A percentile compares a stretch with the other conserved stretches of the same genome.
phyloP scores from a whole-genome alignment of 2,797 vertebrate genomes.

The Syndactyla subalaris region DNA sequence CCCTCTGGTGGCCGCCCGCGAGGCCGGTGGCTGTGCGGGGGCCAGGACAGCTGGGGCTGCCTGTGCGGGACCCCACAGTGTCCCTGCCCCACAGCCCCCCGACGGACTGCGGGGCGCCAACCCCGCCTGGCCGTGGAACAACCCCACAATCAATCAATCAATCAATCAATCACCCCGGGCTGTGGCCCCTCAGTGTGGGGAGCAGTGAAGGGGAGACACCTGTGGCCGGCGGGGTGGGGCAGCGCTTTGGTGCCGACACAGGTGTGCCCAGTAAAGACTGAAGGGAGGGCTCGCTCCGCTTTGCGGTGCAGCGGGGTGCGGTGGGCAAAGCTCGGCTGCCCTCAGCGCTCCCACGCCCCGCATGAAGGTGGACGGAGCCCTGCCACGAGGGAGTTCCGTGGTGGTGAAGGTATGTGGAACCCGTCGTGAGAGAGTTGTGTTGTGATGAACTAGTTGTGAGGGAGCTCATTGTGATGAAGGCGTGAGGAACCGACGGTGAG shows the following conservation, averaged over 20 bases:
- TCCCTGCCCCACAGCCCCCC: not conserved
- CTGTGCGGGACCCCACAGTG: not conserved
- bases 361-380: not conserved
- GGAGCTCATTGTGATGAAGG: not conserved
- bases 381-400: fast-evolving
- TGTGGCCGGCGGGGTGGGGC: not conserved
- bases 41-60: not conserved
- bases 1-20: constrained; percentile 14
- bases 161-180: too few relatives aligned
- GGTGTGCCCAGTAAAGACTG: fast-evolving
- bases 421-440: too few relatives aligned
- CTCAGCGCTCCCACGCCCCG: not conserved
- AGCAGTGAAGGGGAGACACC: fast-evolving
- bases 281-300: fast-evolving
- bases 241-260: fast-evolving
- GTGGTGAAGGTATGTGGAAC: not conserved
- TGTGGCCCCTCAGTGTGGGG: too few relatives aligned
- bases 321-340: fast-evolving
- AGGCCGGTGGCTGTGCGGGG: not conserved
- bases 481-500: too few relatives aligned
- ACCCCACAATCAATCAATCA: not conserved
- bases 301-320: not conserved
- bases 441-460: not conserved
- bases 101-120: not conserved
- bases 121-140: fast-evolving